Conservation (phyloP, 2,113 vertebrate species). For the Vombatus ursinus region DNA sequence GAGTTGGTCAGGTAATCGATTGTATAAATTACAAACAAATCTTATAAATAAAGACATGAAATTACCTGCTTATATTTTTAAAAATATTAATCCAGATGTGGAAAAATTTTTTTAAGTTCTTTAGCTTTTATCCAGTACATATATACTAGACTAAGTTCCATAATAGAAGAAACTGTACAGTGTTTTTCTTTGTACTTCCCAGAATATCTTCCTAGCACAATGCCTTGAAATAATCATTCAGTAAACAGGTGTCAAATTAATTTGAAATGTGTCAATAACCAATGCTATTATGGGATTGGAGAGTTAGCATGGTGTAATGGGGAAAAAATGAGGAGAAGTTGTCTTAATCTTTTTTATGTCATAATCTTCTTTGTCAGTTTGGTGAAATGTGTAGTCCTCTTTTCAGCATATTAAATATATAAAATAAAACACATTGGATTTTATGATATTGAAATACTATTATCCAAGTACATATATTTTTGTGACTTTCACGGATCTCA, state of each 20-base stretch:
- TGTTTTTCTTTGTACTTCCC: background rate
- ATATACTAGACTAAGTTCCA: background rate
- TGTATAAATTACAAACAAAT: background rate
- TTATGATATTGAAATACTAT: background rate
- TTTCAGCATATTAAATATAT: background rate
- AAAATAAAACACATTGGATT: background rate
- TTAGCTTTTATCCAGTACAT: constrained; percentile 28
- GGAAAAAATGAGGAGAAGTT: background rate
- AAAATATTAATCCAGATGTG: background rate
- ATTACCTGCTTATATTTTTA: constrained; percentile 9
- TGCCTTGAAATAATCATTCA: background rate
- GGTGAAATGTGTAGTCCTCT: background rate
- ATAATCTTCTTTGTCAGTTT: background rate
- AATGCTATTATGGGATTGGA: background rate
- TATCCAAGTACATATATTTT: background rate
- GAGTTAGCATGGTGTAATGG: background rate
- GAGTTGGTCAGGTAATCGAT: constrained; percentile 94
- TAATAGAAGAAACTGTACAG: background rate
- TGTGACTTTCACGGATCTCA: background rate
- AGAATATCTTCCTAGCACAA: background rate
- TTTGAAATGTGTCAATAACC: background rate
- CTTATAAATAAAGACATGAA: constrained; percentile 16
- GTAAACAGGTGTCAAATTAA: background rate
- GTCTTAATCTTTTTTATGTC: background rate
- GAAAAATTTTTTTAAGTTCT: constrained; percentile 17